Evolutionary conservation across 1,140 invertebrate species (phyloP), one percentile per base, ranked within the genome.

Genomic region (Drosophila micromelanica): DNA sequence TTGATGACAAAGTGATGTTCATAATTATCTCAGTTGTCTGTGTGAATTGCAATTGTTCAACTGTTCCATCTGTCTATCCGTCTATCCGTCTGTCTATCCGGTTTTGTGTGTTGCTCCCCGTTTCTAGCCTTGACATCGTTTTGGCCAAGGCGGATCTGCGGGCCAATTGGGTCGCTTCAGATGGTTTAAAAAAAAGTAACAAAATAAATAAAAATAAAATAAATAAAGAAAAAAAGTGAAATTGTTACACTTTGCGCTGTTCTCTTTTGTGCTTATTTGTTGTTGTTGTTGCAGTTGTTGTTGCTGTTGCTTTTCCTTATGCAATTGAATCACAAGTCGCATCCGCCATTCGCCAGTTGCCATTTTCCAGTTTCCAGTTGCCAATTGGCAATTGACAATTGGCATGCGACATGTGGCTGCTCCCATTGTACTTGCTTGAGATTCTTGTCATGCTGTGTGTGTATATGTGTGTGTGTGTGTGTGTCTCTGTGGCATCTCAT

Each of bases 91-190:
- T 27, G 3, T 17, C 23, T 27, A 27, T 30, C n/a, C 40, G 9
- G 42, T 46, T 59, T 13, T 32, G 11, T 49, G 48, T n/a, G 6
- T 23, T 8, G n/a, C 2, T 37, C 51, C 48, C 45, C 56, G 56
- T 43, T 69, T 68, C 84, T 82, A 86, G 82, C 84, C 82, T 86
- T 86, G 82, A 87, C 82, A 87, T 76, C 61, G 56, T 77, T 77
- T 35, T 52, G 49, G 49, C 49, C 55, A 78, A 87, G 72, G 76
- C 82, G 82, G 82, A 87, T 87, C 84, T 87, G 35, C 52, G 30
- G 23, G 61, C 48, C 78, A 87, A 87, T 89, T 87, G 82, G 82
- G 79, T 82, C 82, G 73, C 61, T 46, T 38, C 35, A 42, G 73
- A 38, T 27, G 27, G 27, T 27, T 27, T 1, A 37, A n/a, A 17